These are phyloP conservation scores for Sphaerophoria taeniata DNA, from an alignment of 2,888 invertebrate species.

Conservation along the genomic window DNA sequence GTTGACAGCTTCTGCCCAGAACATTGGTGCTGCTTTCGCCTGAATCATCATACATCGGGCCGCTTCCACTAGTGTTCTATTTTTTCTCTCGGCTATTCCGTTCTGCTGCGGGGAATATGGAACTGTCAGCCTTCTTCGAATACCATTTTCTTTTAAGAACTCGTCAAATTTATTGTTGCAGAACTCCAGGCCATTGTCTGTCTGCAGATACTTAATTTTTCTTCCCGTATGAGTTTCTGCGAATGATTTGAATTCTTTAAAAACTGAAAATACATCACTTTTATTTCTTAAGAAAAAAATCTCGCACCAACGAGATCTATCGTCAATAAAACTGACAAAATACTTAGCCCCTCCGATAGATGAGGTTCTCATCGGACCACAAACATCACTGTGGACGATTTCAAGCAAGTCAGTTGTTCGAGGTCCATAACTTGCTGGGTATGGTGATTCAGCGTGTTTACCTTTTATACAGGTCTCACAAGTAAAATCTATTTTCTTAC, in stretches of 20 bases:
- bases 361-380: slow-evolving; percentile 4
- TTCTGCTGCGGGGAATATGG: slow-evolving; percentile 68
- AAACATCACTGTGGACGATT: slow-evolving; percentile 25
- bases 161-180: slow-evolving; percentile 44
- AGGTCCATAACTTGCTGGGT: slow-evolving; percentile 14
- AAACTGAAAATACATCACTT: too few species aligned
- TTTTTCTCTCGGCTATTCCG: slow-evolving; percentile 66
- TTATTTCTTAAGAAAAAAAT: too few species aligned
- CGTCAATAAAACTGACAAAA: slow-evolving; percentile 37
- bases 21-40: slow-evolving; percentile 25
- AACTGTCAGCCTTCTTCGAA: slow-evolving; percentile 43
- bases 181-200: slow-evolving; percentile 44
- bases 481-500: slow-evolving; percentile 12
- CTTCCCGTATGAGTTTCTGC: slow-evolving; percentile 26
- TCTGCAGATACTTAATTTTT: slow-evolving; percentile 44
- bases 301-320: slow-evolving; percentile 29
- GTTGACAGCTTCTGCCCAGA: slow-evolving; percentile 44
- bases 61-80: slow-evolving; percentile 74
- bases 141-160: slow-evolving; percentile 43
- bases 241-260: too few species aligned
- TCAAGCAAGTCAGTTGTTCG: slow-evolving; percentile 18
- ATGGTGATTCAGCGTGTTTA: slow-evolving; percentile 22
- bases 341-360: slow-evolving; percentile 25
- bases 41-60: slow-evolving; percentile 39
- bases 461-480: slow-evolving; percentile 7